These are phyloP conservation scores for Amblyornis subalaris DNA, from an alignment of 2,113 vertebrate species.

Conservation along the genomic window DNA sequence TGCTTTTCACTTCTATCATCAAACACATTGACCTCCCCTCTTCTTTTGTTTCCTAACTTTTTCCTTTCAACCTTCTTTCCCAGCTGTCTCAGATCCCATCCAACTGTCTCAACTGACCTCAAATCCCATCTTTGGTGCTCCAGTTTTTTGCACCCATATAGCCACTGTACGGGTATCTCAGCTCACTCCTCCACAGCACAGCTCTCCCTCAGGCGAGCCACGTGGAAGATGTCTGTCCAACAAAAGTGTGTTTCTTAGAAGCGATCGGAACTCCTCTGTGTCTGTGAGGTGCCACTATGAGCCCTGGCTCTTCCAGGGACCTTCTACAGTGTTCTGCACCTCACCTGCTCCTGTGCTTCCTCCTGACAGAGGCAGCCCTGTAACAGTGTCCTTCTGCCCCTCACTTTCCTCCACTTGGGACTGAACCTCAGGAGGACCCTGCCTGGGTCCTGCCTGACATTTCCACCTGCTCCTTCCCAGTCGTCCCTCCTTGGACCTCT, in stretches of 20 bases:
- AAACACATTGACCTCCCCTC: not conserved
- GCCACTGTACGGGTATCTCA: not conserved
- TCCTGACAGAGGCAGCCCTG: fast-evolving
- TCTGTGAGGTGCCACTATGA: not conserved
- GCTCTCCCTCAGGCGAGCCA: not conserved
- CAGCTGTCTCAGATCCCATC: not conserved
- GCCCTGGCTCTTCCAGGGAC: not conserved
- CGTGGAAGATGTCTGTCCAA: fast-evolving
- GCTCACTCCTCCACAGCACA: not conserved
- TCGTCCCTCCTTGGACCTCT: not conserved
- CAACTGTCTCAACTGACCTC: not conserved
- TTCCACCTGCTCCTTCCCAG: not conserved
- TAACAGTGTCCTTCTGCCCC: not conserved
- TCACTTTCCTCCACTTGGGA: not conserved
- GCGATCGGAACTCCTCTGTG: fast-evolving
- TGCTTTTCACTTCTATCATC: not conserved
- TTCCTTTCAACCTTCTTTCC: not conserved
- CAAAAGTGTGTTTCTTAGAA: not conserved
- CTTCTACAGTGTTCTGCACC: not conserved
- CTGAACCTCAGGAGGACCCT: not conserved
- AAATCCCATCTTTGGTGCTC: not conserved
- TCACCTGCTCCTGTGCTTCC: not conserved
- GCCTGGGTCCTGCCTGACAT: not conserved
- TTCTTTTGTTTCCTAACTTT: not conserved
- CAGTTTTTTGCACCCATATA: not conserved